These are phyloP conservation scores for Scaeva pyrastri DNA, from an alignment of 2,888 invertebrate species.

Conservation along the genomic window DNA sequence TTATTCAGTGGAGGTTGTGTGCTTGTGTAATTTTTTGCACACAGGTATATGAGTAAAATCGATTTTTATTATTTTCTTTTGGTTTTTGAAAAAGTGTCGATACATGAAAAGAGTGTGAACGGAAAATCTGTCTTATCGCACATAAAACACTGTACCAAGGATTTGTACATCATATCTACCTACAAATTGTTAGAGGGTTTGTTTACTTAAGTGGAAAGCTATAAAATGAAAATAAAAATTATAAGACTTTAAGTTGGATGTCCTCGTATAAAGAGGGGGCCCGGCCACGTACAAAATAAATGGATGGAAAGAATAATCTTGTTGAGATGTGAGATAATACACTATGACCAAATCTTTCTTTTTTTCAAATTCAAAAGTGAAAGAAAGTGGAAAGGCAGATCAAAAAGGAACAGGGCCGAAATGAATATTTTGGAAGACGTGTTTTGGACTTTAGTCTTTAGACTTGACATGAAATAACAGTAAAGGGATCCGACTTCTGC, in stretches of 20 bases:
- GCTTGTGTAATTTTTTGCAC: not conserved
- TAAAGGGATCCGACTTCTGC: no score
- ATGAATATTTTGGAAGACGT: no score
- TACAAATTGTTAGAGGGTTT: slow-evolving; percentile 8
- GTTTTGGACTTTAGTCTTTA: no score
- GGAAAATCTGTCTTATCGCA: slow-evolving; percentile 20
- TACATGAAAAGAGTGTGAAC: not conserved
- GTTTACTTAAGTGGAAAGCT: slow-evolving; percentile 34
- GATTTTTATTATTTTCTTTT: slow-evolving; percentile 27
- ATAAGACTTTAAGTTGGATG: slow-evolving; percentile 33
- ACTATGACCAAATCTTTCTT: slow-evolving; percentile 10
- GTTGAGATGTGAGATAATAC: slow-evolving; percentile 37
- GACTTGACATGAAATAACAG: no score
- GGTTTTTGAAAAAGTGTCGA: not conserved
- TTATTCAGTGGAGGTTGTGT: not conserved
- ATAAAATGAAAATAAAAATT: slow-evolving; percentile 27
- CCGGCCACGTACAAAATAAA: slow-evolving; percentile 28
- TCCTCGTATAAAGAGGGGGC: no score
- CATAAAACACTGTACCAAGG: slow-evolving; percentile 35
- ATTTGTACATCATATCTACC: not conserved
- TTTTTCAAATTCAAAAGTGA: not conserved
- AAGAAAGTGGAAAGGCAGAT: not conserved
- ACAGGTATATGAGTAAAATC: slow-evolving; percentile 68
- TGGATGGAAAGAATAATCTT: slow-evolving; percentile 12
- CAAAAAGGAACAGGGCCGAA: not conserved